Percentiles rank a stretch among this genome's conserved stretches.
These are phyloP conservation scores for Micropterix aruncella DNA, from an alignment of 2,888 invertebrate species.

Conservation along the genomic window DNA sequence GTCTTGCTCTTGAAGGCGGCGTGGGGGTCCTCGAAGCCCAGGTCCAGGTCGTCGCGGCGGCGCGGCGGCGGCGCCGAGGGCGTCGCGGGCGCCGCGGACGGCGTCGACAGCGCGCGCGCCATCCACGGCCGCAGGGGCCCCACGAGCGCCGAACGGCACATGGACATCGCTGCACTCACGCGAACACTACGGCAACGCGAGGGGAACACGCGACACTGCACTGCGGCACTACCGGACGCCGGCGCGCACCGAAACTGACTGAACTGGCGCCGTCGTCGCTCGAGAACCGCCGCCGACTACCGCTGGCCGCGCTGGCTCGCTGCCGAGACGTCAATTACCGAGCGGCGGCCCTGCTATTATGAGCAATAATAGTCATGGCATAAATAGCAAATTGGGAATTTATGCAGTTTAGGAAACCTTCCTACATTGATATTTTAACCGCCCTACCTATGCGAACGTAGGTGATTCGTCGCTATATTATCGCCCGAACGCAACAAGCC, in stretches of 20 bases:
- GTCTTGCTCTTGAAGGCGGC: conserved; percentile 95
- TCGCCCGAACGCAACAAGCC: no score
- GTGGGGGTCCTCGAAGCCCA: conserved; percentile 73
- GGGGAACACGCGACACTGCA: no score
- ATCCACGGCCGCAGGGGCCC: conserved; percentile 12
- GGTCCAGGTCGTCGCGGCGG: conserved; percentile 58
- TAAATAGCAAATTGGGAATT: no score
- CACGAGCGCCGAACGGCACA: neutral
- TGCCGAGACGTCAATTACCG: no score
- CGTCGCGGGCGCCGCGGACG: conserved; percentile 5
- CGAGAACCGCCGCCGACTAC: conserved; percentile 1
- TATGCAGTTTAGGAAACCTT: no score
- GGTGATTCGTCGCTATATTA: no score
- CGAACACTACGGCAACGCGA: no score
- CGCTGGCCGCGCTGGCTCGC: conserved; percentile 29
- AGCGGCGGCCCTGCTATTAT: no score
- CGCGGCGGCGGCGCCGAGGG: conserved; percentile 13
- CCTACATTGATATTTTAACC: no score
- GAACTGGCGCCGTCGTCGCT: neutral
- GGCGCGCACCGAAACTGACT: neutral
- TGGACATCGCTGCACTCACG: no score
- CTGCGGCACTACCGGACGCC: neutral
- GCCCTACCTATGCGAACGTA: no score
- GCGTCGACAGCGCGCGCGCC: conserved; percentile 21
- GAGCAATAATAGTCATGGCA: no score